A percentile compares a stretch with the other conserved stretches of the same genome.
These are phyloP conservation scores for Conops quadrifasciatus DNA, from an alignment of 2,888 invertebrate genomes.

Conservation along the genomic window DNA sequence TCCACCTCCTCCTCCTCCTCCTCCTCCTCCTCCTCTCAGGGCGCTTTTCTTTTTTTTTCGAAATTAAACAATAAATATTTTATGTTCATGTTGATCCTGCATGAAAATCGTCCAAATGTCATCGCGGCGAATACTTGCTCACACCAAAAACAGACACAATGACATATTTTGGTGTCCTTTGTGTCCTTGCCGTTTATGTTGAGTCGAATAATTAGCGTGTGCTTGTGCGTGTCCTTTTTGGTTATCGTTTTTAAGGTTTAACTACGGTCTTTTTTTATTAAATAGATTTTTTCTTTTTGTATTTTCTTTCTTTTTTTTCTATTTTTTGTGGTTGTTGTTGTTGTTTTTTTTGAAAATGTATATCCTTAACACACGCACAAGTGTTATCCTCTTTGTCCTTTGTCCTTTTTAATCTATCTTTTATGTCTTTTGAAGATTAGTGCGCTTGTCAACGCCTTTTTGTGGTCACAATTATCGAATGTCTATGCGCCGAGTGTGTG, in stretches of 20 bases:
- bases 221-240: conserved; percentile 24
- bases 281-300: conserved; percentile 3
- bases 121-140: not conserved
- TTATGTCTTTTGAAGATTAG: conserved; percentile 40
- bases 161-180: conserved; percentile 38
- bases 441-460: conserved; percentile 47
- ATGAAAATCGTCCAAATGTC: conserved; percentile 24
- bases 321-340: not conserved
- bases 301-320: not conserved
- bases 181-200: conserved; percentile 8
- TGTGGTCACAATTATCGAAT: conserved; percentile 41
- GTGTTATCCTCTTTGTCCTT: conserved; percentile 19
- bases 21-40: no score
- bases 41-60: conserved; percentile 8
- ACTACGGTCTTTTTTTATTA: not conserved
- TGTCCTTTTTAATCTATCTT: conserved; percentile 3
- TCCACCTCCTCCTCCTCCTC: no score
- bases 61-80: conserved; percentile 28
- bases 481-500: not conserved
- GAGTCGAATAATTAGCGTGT: conserved; percentile 34
- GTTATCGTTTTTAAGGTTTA: not conserved
- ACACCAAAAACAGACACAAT: conserved; percentile 35
- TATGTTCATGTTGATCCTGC: conserved; percentile 9
- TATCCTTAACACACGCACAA: conserved; percentile 33
- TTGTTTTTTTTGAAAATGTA: conserved; percentile 29